A percentile compares a stretch with the other conserved stretches of the same genome.
Conservation (phyloP, 2,888 invertebrate genomes). For the Campoplex nolae region DNA sequence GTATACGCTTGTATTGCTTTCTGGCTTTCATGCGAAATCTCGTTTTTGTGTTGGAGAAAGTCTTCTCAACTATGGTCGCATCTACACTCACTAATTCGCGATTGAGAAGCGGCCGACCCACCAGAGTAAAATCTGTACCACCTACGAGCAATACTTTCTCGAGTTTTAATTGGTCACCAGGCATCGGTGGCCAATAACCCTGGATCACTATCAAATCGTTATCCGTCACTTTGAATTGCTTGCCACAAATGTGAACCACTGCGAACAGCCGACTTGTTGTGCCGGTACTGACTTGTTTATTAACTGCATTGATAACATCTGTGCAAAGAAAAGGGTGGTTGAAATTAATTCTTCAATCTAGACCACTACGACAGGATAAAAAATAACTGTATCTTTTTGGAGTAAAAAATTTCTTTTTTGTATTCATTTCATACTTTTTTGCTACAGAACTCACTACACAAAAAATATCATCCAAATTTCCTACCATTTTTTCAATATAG, state of each 20-base stretch:
- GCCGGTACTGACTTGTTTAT: conserved; percentile 87
- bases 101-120: conserved; percentile 92
- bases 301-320: conserved; percentile 88
- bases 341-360: background rate
- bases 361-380: no score
- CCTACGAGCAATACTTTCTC: conserved; percentile 95
- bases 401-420: no score
- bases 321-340: background rate
- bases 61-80: conserved; percentile 94
- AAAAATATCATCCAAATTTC: background rate
- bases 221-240: conserved; percentile 93
- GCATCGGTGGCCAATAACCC: conserved; percentile 93
- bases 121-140: conserved; percentile 91
- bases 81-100: conserved; percentile 90
- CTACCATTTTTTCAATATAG: background rate
- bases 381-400: no score
- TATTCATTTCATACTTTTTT: no score
- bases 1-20: conserved; percentile 91
- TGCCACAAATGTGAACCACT: conserved; percentile 92
- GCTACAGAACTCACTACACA: background rate
- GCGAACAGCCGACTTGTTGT: conserved; percentile 90
- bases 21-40: conserved; percentile 91
- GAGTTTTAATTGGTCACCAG: conserved; percentile 91
- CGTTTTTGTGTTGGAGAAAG: conserved; percentile 92
- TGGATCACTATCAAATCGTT: conserved; percentile 94